phyloP scores from a whole-genome alignment of 2,888 invertebrate genomes.

The Zhuqinia jingwanae region DNA sequence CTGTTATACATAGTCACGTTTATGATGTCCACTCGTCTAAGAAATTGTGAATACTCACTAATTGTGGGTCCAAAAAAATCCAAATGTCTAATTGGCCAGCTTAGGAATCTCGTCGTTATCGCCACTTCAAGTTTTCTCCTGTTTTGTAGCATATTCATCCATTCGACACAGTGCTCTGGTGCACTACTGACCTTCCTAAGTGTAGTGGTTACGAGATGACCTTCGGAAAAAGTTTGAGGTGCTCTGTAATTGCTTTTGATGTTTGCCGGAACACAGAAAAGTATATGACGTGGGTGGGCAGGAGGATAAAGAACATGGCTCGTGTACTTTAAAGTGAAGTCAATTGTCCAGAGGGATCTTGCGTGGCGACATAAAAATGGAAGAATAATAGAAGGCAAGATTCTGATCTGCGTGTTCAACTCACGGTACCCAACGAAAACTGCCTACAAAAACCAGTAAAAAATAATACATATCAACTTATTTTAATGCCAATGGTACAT shows the following conservation, averaged over 20 bases:
- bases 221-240: conserved; percentile 6
- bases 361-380: conserved; percentile 57
- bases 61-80: conserved; percentile 48
- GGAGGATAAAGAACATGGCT: conserved; percentile 37
- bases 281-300: conserved; percentile 58
- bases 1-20: conserved; percentile 71
- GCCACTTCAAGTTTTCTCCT: conserved; percentile 44
- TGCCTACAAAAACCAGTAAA: conserved; percentile 21
- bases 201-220: conserved; percentile 44
- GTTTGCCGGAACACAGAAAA: conserved; percentile 61
- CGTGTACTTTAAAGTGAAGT: conserved; percentile 46
- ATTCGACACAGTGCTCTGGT: neutral
- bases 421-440: conserved; percentile 55
- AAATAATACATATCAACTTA: too few species aligned
- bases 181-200: neutral
- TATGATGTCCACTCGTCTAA: conserved; percentile 63
- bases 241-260: neutral
- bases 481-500: too few species aligned
- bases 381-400: conserved; percentile 3
- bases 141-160: conserved; percentile 41
- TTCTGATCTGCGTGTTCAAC: conserved; percentile 43
- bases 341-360: conserved; percentile 33
- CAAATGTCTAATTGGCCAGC: conserved; percentile 54
- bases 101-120: conserved; percentile 49
- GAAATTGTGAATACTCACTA: conserved; percentile 52